These are phyloP conservation scores for Crypturellus undulatus DNA, from an alignment of 2,113 vertebrate genomes.

Conservation along the genomic window DNA sequence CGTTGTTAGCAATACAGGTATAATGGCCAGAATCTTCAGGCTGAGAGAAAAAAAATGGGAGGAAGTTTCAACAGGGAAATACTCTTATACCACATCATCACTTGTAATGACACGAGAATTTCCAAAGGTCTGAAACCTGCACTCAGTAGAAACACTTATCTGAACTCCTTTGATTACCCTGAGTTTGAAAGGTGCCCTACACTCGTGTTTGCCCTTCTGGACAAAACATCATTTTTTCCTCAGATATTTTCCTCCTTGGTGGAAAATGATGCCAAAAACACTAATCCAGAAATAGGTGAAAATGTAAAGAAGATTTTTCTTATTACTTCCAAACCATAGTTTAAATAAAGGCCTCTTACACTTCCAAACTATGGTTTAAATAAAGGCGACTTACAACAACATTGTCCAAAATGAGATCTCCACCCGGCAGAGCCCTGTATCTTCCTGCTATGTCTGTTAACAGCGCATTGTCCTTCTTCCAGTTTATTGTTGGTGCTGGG, in stretches of 20 bases:
- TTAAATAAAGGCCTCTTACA: constrained; percentile 67
- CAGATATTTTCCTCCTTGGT: not conserved
- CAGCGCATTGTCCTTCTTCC: constrained; percentile 83
- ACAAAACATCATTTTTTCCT: not conserved
- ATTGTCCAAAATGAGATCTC: constrained; percentile 88
- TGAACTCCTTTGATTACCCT: not conserved
- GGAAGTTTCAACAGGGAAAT: not conserved
- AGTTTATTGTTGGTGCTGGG: constrained; percentile 86
- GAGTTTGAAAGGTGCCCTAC: not conserved
- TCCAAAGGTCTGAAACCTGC: not conserved
- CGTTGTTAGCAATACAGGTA: constrained; percentile 88
- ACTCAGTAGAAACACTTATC: not conserved
- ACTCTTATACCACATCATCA: not conserved
- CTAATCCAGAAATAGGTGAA: not conserved
- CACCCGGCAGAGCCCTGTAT: constrained; percentile 83
- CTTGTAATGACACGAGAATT: not conserved
- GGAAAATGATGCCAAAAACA: not conserved
- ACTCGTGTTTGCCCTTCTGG: not conserved
- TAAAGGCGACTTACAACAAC: constrained; percentile 80
- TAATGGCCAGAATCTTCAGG: constrained; percentile 89
- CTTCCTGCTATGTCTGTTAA: constrained; percentile 80
- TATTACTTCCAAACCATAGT: not conserved
- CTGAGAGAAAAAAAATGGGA: constrained; percentile 64
- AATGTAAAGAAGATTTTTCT: not conserved
- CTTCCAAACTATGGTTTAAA: not conserved